phyloP scores from a whole-genome alignment of 2,888 invertebrate genomes.

The Nipponacmea schrenckii region DNA sequence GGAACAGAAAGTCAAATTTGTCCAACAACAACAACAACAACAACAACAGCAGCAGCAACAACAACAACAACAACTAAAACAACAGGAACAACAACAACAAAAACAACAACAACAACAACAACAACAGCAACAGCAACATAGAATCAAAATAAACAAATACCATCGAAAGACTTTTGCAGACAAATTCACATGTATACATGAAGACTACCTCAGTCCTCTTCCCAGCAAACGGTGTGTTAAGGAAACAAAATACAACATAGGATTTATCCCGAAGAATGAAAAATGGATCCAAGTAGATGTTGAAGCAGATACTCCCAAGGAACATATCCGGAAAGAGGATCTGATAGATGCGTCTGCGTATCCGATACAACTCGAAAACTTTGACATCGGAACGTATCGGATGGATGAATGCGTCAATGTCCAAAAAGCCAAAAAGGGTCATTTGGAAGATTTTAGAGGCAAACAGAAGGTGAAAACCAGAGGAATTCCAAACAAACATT shows the following conservation, averaged over 20 bases:
- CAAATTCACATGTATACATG: too few relatives aligned
- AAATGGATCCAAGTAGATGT: background rate
- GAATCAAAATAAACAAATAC: too few relatives aligned
- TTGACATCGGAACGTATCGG: background rate
- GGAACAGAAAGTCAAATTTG: too few relatives aligned
- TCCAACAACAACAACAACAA: too few relatives aligned
- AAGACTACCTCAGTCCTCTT: too few relatives aligned
- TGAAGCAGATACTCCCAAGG: background rate
- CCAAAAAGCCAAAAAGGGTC: background rate
- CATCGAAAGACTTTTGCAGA: too few relatives aligned
- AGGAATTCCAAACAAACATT: background rate
- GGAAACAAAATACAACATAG: background rate
- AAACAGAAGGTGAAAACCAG: background rate
- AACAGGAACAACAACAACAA: too few relatives aligned
- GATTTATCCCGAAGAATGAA: background rate
- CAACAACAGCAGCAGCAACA: too few relatives aligned
- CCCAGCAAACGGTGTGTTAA: too few relatives aligned
- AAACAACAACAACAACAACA: too few relatives aligned
- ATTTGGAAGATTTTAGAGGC: background rate
- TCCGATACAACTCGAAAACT: background rate
- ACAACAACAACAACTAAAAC: too few relatives aligned
- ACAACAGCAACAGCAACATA: too few relatives aligned
- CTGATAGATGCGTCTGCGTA: background rate
- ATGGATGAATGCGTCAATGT: background rate
- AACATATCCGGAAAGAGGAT: background rate